Evolutionary conservation across 1,140 invertebrate genomes (phyloP).

Genomic region (Aphis gossypii): DNA sequence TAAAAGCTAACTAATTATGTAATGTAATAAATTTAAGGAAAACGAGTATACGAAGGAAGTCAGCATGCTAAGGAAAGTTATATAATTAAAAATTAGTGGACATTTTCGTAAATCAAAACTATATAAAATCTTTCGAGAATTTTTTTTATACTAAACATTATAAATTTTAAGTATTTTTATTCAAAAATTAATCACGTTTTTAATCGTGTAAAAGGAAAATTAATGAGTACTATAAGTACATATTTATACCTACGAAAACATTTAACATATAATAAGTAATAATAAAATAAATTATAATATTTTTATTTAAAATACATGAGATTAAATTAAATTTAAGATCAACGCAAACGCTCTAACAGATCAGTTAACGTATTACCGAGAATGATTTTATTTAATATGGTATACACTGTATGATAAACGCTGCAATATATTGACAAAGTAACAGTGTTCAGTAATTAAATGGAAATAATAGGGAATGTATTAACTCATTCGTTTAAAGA

Average conservation of each 20-base stretch:
- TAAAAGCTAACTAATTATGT: background rate
- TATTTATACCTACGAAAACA: no score
- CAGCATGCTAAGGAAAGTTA: background rate
- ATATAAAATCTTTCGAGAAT: background rate
- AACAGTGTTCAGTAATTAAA: background rate
- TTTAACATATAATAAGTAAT: background rate
- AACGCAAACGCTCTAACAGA: background rate
- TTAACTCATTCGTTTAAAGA: background rate
- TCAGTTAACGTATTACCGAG: background rate
- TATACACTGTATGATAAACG: background rate
- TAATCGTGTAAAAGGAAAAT: background rate
- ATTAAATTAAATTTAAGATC: background rate
- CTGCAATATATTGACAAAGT: background rate
- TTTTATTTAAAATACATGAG: background rate
- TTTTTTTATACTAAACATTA: background rate
- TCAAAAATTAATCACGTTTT: background rate
- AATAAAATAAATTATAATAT: background rate
- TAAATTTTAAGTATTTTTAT: background rate
- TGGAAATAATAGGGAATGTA: background rate
- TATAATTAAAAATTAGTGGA: background rate
- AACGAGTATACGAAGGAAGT: background rate
- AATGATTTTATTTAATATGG: background rate
- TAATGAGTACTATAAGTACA: no score
- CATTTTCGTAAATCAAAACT: background rate
- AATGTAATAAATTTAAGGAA: background rate